Evolutionary conservation across 1,140 invertebrate species (phyloP), one percentile per base, ranked within the genome.

Genomic region (Campoletis sonorensis): DNA sequence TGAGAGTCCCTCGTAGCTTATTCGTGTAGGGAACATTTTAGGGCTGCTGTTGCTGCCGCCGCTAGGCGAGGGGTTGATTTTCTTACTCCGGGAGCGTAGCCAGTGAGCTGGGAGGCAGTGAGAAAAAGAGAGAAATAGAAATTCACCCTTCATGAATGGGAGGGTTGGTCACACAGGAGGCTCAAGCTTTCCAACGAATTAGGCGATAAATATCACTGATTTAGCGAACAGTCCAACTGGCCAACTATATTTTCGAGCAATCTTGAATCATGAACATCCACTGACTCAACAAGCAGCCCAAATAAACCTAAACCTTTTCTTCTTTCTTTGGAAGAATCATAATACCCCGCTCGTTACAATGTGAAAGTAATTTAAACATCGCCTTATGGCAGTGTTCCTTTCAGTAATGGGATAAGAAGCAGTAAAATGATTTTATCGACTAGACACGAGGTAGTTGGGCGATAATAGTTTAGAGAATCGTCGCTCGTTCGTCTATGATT

Each of bases 201-300:
- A 88, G 83, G 85, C 86, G 85, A 88, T 89, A 88, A 89, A 88
- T 88, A 88, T 86, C 84, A 80, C 84, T 87, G 87, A 89, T 89
- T 89, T 88, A 89, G 82, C 79, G 81, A 40, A 79, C 71, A 10
- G 18, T 18, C 64, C 30, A 79, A 54, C 67, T 70, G 73, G 77
- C 81, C 23, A 37, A 68, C 68, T 58, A 23, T 58, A 23, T n/a
- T 23, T 58, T 58, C 54, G 1, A 58, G 16, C 49, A 54, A 54
- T 54, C 18, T 33, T 33, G 2, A 33, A 45, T 8, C 40, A 13
- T 11, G 40, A 45, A 45, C 30, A 33, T 33, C 7, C 30, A 33
- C 40, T 10, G 40, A 13, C 8, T 45, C 11, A 45, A 45, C 40
- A 45, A 45, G 40, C 40, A 45, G 40, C 3, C 1, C 1, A 45